Conservation (phyloP, 2,113 vertebrate species). For the Epinephelus lanceolatus region DNA sequence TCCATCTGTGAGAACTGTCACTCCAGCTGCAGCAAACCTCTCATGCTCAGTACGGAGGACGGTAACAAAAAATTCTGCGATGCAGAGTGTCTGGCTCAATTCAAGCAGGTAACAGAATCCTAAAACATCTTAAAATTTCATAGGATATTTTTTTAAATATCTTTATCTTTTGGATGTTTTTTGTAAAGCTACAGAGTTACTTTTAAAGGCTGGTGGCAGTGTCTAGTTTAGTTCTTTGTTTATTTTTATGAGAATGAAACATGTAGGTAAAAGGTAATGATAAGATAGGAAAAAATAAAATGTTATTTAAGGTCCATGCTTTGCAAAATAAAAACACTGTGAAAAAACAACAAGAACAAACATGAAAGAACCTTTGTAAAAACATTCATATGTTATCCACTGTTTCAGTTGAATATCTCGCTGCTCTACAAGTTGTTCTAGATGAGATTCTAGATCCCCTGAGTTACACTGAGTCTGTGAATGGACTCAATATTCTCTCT, state of each 20-base stretch:
- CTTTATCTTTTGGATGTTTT: neutral
- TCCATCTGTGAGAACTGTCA: slow-evolving; percentile 90
- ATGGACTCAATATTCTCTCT: neutral
- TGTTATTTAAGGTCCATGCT: neutral
- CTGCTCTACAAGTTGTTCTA: neutral
- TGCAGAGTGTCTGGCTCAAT: slow-evolving; percentile 85
- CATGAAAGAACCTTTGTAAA: neutral
- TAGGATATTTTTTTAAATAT: neutral
- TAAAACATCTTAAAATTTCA: neutral
- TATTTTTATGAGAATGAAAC: neutral
- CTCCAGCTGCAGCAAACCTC: slow-evolving; percentile 83
- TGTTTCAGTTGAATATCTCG: no score
- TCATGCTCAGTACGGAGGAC: slow-evolving; percentile 86
- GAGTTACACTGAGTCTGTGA: neutral
- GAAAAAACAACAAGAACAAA: neutral
- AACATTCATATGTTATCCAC: no score
- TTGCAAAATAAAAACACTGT: neutral
- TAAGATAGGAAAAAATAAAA: neutral
- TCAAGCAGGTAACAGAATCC: slow-evolving; percentile 86
- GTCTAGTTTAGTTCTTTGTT: neutral
- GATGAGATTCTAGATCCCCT: neutral
- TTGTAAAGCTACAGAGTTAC: neutral
- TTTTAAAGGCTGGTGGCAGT: neutral
- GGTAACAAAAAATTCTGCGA: slow-evolving; percentile 89
- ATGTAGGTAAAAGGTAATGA: no score